phyloP scores from a whole-genome alignment of 1,140 invertebrate genomes.

The Drosophila gunungcola region DNA sequence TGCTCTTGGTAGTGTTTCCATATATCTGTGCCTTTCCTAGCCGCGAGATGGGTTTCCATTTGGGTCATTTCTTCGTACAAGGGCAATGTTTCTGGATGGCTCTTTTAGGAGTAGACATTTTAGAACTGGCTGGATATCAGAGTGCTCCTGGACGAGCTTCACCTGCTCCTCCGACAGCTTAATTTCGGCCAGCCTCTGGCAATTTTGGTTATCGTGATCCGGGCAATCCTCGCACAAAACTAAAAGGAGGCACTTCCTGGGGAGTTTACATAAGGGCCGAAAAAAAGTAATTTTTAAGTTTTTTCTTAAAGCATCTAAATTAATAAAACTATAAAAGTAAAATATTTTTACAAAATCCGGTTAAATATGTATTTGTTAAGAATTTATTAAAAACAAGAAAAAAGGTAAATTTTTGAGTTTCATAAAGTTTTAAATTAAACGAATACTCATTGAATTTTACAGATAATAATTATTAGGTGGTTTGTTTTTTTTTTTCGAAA shows the following conservation, averaged over 20 bases:
- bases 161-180: conserved; percentile 41
- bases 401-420: no score
- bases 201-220: conserved; percentile 85
- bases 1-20: conserved; percentile 87
- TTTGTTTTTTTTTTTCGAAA: no score
- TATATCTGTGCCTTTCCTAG: conserved; percentile 86
- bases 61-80: conserved; percentile 87
- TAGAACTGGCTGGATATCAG: conserved; percentile 45
- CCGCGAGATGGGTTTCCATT: conserved; percentile 87
- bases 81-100: conserved; percentile 86
- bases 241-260: conserved; percentile 88
- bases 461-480: no score
- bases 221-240: conserved; percentile 88
- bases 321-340: no score
- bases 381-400: no score
- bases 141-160: conserved; percentile 43
- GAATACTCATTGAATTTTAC: no score
- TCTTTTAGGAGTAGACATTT: conserved; percentile 86
- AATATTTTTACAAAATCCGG: no score
- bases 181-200: conserved; percentile 44
- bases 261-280: conserved; percentile 20
- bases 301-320: no score
- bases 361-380: no score
- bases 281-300: no score
- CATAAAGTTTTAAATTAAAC: no score